These are phyloP conservation scores for Drosophila atripex DNA, from an alignment of 2,888 invertebrate species.

Conservation along the genomic window DNA sequence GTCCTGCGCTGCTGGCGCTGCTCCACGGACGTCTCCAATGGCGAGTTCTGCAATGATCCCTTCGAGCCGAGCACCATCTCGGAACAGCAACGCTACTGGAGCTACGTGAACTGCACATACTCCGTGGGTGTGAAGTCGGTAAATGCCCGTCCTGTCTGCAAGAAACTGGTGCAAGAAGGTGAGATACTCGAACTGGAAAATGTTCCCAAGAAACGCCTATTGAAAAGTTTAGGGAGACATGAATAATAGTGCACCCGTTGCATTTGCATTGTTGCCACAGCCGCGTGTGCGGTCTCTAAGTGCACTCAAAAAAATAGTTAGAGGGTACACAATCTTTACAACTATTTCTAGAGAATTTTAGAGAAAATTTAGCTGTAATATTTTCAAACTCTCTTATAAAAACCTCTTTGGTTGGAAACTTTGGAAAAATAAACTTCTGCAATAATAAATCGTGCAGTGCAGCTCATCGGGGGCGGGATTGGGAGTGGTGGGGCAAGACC, in stretches of 20 bases:
- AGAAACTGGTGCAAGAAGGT: constrained; percentile 91
- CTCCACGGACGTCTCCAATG: constrained; percentile 87
- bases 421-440: no score
- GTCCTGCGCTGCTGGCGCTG: constrained; percentile 91
- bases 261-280: constrained; percentile 37
- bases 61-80: constrained; percentile 86
- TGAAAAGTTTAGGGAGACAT: constrained; percentile 12
- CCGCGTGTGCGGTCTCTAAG: constrained; percentile 29
- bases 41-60: constrained; percentile 89
- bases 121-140: constrained; percentile 84
- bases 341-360: accelerated
- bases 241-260: constrained; percentile 36
- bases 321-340: not conserved
- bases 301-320: not conserved
- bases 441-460: not conserved
- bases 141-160: constrained; percentile 88
- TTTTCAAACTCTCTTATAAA: not conserved
- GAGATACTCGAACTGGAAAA: constrained; percentile 69
- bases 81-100: constrained; percentile 84
- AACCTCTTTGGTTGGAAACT: no score
- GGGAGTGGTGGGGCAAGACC: constrained; percentile 8
- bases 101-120: constrained; percentile 84
- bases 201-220: not conserved
- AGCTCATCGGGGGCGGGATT: not conserved
- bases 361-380: no score